These are phyloP conservation scores for Leptinotarsa undecemlineata DNA, from an alignment of 1,140 invertebrate genomes.

Conservation along the genomic window DNA sequence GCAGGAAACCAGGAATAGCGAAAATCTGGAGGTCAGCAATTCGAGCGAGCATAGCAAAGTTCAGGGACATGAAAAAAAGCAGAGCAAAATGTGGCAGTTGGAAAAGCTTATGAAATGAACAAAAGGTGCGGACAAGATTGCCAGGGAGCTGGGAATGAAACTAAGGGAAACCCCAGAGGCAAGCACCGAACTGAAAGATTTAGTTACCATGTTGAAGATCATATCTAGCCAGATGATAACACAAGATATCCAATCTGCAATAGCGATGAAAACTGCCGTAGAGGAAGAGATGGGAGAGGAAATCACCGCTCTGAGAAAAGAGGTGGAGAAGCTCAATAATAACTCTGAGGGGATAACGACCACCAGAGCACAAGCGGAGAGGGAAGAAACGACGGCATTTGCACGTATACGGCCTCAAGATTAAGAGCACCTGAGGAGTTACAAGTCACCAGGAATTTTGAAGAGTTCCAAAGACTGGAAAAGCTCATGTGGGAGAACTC, in stretches of 20 bases:
- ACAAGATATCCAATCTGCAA: background rate
- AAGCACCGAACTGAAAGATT: background rate
- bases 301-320: too few species aligned
- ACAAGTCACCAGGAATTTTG: background rate
- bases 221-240: background rate
- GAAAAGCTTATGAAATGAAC: background rate
- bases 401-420: too few species aligned
- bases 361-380: too few species aligned
- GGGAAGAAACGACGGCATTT: too few species aligned
- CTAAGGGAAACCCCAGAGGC: background rate
- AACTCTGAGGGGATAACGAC: too few species aligned
- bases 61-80: too few species aligned
- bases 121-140: background rate
- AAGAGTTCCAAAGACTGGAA: background rate
- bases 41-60: background rate
- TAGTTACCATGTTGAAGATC: background rate
- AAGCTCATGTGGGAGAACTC: background rate
- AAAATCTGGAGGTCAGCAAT: too few species aligned
- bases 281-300: background rate
- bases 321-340: too few species aligned
- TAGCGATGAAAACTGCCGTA: background rate
- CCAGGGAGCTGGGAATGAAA: background rate
- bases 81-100: too few species aligned
- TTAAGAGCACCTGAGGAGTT: too few species aligned
- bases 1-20: too few species aligned